Evolutionary conservation across 2,113 vertebrate species (phyloP), one percentile per base, ranked within the genome.

Genomic region (Melanerpes aurifrons): DNA sequence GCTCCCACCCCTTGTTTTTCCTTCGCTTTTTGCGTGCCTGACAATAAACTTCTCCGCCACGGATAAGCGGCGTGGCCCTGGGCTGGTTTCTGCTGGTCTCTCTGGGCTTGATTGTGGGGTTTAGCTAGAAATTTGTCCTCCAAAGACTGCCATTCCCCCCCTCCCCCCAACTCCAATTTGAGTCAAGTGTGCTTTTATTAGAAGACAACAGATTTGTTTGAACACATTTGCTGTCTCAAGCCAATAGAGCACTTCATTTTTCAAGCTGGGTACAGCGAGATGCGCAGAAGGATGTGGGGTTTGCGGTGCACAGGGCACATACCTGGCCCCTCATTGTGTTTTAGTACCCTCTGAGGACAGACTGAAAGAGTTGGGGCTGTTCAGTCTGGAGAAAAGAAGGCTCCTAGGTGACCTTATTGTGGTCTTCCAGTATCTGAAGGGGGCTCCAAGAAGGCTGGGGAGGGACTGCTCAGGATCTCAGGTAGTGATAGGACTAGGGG

Each of bases 151-250:
- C 43, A 15, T 14, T 8, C 3, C 2, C 13, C 13, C 43, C 14
- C 43, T 13, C 43, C 43, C 43, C 43, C 43, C 2, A 10, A 10
- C 15, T 6, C 1, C 18, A 2, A 0, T 28, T 32, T 15, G 37
- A 56, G 63, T 9, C 0, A 3, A 32, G 1, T 15, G 15, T 1
- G 4, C 28, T 64, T 69, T 72, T 7, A 8, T 50, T 10, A 53
- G 58, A 13, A 77, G 28, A 2, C 6, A 9, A 7, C 29, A 13
- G 10, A 12, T 68, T 67, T 13, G 12, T 37, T 16, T 29, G 7
- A 19, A 3, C 5, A 3, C 13, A 0, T 31, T 57, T 48, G 4
- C 35, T 68, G 5, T 10, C 68, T 37, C 18, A 0, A n/a, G 12
- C 11, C 17, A 6, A 0, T 14, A 43, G 2, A 20, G 19, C 29